These are phyloP conservation scores for Merodon equestris DNA, from an alignment of 2,888 invertebrate species.

Conservation along the genomic window DNA sequence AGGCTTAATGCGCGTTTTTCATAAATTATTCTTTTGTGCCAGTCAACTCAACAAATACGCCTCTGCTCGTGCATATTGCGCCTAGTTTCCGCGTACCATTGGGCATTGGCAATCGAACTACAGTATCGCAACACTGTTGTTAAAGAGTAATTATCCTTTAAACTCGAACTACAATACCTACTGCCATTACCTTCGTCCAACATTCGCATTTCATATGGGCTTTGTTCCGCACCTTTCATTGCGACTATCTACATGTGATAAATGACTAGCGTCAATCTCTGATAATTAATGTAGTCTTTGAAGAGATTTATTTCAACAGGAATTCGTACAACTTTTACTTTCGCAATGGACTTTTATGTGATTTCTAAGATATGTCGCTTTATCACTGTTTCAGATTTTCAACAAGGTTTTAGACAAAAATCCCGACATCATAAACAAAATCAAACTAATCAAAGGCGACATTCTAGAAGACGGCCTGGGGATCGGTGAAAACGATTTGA, in stretches of 20 bases:
- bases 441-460: slow-evolving; percentile 84
- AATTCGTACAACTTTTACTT: slow-evolving; percentile 36
- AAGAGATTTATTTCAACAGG: slow-evolving; percentile 36
- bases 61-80: too few species aligned
- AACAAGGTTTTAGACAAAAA: slow-evolving; percentile 80
- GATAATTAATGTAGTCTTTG: slow-evolving; percentile 32
- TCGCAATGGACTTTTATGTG: slow-evolving; percentile 11
- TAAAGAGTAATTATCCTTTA: slow-evolving; percentile 5
- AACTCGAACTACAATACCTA: neutral
- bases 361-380: slow-evolving; percentile 25
- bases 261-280: too few species aligned
- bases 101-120: too few species aligned
- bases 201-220: too few species aligned
- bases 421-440: slow-evolving; percentile 82
- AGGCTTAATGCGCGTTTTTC: too few species aligned
- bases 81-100: too few species aligned
- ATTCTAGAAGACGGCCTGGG: slow-evolving; percentile 82
- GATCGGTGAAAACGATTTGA: slow-evolving; percentile 81
- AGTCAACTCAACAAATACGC: too few species aligned
- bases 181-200: too few species aligned
- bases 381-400: slow-evolving; percentile 79
- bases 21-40: too few species aligned
- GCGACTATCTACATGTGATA: too few species aligned
- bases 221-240: neutral
- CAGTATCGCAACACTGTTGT: too few species aligned